These are phyloP conservation scores for Aplochiton taeniatus DNA, from an alignment of 2,797 vertebrate species.

Conservation along the genomic window DNA sequence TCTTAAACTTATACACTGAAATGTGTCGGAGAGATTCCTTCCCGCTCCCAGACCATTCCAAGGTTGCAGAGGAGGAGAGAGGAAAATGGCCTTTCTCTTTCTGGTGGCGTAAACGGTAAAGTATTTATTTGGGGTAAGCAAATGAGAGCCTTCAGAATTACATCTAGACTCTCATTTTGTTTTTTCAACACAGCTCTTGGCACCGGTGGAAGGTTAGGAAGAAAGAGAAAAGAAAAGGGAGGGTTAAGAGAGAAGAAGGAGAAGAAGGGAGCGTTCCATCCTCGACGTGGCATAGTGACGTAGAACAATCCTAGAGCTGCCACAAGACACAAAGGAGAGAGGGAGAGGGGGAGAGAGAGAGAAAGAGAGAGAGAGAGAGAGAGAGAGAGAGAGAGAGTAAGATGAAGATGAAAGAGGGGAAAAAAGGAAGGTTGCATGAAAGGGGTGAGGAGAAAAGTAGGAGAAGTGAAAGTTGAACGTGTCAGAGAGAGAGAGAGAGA, in stretches of 20 bases:
- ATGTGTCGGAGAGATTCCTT: too few relatives aligned
- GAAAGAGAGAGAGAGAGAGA: not conserved
- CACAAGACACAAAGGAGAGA: conserved; percentile 5
- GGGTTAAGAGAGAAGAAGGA: not conserved
- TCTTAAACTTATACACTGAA: too few relatives aligned
- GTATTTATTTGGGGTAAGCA: not conserved
- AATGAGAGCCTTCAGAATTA: conserved; percentile 2
- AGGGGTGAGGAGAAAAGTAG: conserved; percentile 14
- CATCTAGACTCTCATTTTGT: not conserved
- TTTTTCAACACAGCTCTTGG: conserved; percentile 12
- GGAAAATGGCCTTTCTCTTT: too few relatives aligned
- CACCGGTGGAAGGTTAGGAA: conserved; percentile 15
- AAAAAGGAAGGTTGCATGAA: not conserved
- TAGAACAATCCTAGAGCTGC: conserved; percentile 9
- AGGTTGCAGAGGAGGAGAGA: too few relatives aligned
- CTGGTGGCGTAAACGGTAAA: too few relatives aligned
- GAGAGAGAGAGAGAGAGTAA: not conserved
- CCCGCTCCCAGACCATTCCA: too few relatives aligned
- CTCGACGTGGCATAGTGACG: conserved; percentile 32
- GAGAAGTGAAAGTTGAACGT: not conserved
- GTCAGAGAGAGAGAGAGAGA: not conserved
- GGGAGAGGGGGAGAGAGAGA: not conserved
- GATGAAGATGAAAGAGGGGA: not conserved
- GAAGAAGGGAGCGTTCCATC: conserved; percentile 2
- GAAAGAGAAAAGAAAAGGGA: not conserved